A percentile compares a stretch with the other conserved stretches of the same genome.
These are phyloP conservation scores for Siniperca scherzeri DNA, from an alignment of 2,797 vertebrate species.

Conservation along the genomic window DNA sequence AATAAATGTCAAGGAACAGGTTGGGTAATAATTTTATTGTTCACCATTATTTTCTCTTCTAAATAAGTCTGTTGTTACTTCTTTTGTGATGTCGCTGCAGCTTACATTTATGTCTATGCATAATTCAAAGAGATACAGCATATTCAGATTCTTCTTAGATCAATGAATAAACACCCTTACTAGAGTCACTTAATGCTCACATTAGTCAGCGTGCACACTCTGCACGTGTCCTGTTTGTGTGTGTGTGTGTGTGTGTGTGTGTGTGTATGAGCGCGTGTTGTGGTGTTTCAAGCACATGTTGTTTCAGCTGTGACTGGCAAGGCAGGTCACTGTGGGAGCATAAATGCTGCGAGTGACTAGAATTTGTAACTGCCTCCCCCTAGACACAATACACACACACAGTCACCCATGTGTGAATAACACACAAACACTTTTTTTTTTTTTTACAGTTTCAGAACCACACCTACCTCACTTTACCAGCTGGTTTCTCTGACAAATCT, in stretches of 20 bases:
- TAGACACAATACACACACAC: slow-evolving; percentile 37
- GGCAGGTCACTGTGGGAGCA: slow-evolving; percentile 50
- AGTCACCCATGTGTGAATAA: slow-evolving; percentile 24
- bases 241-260: slow-evolving; percentile 2
- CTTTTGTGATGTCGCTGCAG: not conserved
- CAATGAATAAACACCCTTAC: not conserved
- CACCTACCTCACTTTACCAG: slow-evolving; percentile 35
- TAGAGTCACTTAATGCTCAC: slow-evolving; percentile 24
- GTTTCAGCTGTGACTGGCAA: slow-evolving; percentile 62
- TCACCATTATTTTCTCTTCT: not conserved
- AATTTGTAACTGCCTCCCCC: slow-evolving; percentile 47
- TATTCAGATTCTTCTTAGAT: not conserved
- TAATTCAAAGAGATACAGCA: not conserved
- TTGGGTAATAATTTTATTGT: not conserved
- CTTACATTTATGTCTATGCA: not conserved
- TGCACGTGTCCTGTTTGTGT: slow-evolving; percentile 13
- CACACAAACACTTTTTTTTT: not conserved
- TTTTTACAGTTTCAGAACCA: slow-evolving; percentile 25
- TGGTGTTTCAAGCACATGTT: slow-evolving; percentile 48
- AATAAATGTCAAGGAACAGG: slow-evolving; percentile 5
- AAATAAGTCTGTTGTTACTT: not conserved
- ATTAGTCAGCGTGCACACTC: slow-evolving; percentile 1
- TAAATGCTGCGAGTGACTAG: slow-evolving; percentile 35
- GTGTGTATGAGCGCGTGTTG: slow-evolving; percentile 24
- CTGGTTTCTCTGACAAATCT: slow-evolving; percentile 56